Evolutionary conservation across 2,888 invertebrate genomes (phyloP).

Genomic region (Falcaria lacertinaria): DNA sequence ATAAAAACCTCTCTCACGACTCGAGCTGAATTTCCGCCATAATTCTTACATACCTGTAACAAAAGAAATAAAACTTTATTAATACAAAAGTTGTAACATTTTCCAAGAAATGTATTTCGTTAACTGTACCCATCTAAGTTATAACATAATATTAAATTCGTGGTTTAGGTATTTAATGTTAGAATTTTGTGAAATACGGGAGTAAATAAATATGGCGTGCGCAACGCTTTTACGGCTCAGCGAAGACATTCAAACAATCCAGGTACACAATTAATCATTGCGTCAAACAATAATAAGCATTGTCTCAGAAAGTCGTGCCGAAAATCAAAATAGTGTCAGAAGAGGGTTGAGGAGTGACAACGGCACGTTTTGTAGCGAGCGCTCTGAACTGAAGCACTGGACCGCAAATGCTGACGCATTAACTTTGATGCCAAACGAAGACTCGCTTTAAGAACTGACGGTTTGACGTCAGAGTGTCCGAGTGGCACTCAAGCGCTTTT

Average conservation of each 20-base stretch:
- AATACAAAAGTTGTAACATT: conserved; percentile 2
- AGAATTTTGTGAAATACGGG: background rate
- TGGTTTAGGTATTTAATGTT: background rate
- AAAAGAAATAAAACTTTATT: conserved; percentile 16
- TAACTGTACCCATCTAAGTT: background rate
- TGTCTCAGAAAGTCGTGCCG: conserved; percentile 27
- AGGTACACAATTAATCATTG: conserved; percentile 16
- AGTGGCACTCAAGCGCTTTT: conserved; percentile 35
- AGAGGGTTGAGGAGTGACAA: conserved; percentile 22
- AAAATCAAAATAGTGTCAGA: conserved; percentile 25
- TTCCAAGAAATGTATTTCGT: background rate
- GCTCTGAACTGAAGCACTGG: conserved; percentile 31
- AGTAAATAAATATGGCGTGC: background rate
- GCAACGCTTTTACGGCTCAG: conserved; percentile 5
- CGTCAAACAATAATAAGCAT: conserved; percentile 16
- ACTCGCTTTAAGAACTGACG: conserved; percentile 43
- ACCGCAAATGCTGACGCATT: conserved; percentile 60
- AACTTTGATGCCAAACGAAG: conserved; percentile 52
- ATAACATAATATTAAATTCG: background rate
- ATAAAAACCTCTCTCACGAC: background rate
- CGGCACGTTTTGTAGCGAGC: conserved; percentile 37
- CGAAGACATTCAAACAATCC: conserved; percentile 8
- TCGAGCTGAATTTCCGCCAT: background rate
- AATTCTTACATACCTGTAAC: conserved; percentile 20
- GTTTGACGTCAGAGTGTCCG: conserved; percentile 47